These are phyloP conservation scores for Conomelus anceps DNA, from an alignment of 2,888 invertebrate genomes.

Conservation along the genomic window DNA sequence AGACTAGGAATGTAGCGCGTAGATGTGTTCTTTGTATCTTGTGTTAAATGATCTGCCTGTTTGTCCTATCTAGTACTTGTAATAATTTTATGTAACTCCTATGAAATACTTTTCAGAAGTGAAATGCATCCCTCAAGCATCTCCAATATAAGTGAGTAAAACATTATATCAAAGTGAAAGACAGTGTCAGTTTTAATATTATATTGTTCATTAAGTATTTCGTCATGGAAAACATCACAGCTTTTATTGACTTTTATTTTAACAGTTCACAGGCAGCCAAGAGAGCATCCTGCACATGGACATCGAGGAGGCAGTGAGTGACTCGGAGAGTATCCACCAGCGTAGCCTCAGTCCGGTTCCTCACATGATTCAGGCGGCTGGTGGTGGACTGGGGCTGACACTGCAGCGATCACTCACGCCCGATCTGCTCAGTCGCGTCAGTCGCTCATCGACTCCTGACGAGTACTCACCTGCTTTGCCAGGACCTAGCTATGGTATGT, in stretches of 20 bases:
- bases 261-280: constrained; percentile 74
- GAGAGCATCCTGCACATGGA: constrained; percentile 74
- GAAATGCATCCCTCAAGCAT: no score
- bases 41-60: no score
- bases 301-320: constrained; percentile 40
- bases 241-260: constrained; percentile 19
- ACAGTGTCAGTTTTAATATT: no score
- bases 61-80: no score
- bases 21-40: no score
- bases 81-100: no score
- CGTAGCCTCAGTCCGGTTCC: constrained; percentile 22
- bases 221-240: no score
- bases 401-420: constrained; percentile 2
- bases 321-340: constrained; percentile 34
- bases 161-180: no score
- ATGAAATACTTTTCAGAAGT: no score
- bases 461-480: constrained; percentile 53
- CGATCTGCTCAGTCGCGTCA: constrained; percentile 35
- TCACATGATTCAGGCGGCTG: not conserved
- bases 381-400: not conserved
- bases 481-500: constrained; percentile 8
- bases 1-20: no score
- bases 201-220: no score
- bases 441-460: constrained; percentile 57
- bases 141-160: no score